Conservation (phyloP, 2,113 vertebrate genomes). For the Donacobius atricapilla region DNA sequence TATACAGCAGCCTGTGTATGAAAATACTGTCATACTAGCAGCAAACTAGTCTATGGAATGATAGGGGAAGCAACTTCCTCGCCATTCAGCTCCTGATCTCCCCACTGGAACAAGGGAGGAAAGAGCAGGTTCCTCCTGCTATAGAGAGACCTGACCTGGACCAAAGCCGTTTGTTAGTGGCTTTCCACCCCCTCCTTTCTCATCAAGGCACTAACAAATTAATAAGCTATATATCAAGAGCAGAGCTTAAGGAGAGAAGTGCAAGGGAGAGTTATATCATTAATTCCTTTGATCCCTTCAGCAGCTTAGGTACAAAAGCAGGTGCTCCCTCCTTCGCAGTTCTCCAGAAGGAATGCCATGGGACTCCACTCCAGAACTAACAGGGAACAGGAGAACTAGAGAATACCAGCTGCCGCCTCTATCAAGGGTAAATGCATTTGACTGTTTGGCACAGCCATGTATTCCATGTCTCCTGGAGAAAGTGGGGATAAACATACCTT, state of each 20-base stretch:
- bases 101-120: not conserved
- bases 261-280: not conserved
- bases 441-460: not conserved
- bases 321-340: not conserved
- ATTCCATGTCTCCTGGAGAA: not conserved
- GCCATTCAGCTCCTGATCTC: not conserved
- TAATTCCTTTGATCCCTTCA: slow-evolving; percentile 16
- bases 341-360: not conserved
- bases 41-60: not conserved
- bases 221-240: slow-evolving; percentile 3
- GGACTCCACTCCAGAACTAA: not conserved
- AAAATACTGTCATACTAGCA: too few relatives aligned
- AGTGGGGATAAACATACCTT: not conserved
- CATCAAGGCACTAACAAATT: not conserved
- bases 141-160: not conserved
- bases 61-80: not conserved
- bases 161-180: not conserved
- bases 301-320: not conserved
- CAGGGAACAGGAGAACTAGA: not conserved
- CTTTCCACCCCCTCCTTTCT: not conserved
- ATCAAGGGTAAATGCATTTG: not conserved
- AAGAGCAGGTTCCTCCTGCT: not conserved
- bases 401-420: not conserved
- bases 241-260: not conserved
- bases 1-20: not conserved